phyloP scores from a whole-genome alignment of 1,140 invertebrate genomes.

The Gerris buenoi region DNA sequence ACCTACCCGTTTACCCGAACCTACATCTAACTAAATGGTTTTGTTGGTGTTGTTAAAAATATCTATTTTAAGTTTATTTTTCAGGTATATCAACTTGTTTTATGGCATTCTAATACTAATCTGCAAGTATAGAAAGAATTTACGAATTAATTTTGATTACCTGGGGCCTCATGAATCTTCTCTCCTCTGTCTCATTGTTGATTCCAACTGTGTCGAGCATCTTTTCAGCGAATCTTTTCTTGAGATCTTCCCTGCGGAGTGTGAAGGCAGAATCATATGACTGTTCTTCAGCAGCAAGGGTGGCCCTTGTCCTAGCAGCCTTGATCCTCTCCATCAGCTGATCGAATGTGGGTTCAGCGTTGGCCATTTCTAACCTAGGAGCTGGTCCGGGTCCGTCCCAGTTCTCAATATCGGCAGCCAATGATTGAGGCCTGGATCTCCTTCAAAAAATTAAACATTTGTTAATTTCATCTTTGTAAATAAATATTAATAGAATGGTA shows the following conservation, averaged over 20 bases:
- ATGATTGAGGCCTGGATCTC: neutral
- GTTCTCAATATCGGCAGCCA: neutral
- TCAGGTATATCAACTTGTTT: no score
- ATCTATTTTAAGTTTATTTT: no score
- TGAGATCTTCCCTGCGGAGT: conserved; percentile 10
- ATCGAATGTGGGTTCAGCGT: conserved; percentile 4
- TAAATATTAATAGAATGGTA: no score
- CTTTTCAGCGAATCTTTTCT: conserved; percentile 12
- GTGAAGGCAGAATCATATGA: conserved; percentile 11
- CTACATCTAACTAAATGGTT: no score
- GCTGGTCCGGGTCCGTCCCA: neutral
- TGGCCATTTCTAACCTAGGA: neutral
- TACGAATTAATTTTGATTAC: no score
- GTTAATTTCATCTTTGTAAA: no score
- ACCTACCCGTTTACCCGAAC: no score
- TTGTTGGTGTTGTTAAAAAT: no score
- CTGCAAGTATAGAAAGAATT: no score
- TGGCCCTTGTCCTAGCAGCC: conserved; percentile 4
- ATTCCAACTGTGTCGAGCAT: conserved; percentile 16
- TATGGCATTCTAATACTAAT: no score
- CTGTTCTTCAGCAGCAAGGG: neutral
- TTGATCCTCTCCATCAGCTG: conserved; percentile 7
- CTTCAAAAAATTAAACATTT: neutral
- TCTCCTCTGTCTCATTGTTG: conserved; percentile 4
- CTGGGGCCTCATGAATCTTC: neutral